Conservation (phyloP, 2,113 vertebrate genomes). For the Salvator merianae region DNA sequence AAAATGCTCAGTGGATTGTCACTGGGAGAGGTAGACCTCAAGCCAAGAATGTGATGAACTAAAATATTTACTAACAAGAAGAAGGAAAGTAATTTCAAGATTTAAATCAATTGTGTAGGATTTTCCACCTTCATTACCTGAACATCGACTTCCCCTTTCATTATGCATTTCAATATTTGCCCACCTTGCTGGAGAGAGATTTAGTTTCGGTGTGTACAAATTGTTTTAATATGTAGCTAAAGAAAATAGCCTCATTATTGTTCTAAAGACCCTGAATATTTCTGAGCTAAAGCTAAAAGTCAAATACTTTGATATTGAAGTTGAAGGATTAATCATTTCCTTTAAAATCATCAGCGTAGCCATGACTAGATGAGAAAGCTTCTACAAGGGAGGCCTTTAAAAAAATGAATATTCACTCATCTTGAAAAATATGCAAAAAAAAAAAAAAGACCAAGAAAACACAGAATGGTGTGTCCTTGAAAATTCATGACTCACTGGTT, state of each 20-base stretch:
- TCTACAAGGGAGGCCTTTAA: constrained; percentile 17
- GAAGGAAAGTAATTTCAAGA: constrained; percentile 69
- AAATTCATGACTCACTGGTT: too few relatives aligned
- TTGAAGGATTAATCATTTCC: constrained; percentile 66
- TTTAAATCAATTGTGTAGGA: constrained; percentile 63
- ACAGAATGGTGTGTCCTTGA: too few relatives aligned
- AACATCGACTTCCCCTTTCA: constrained; percentile 60
- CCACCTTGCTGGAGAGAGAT: constrained; percentile 72
- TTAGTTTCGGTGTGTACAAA: constrained; percentile 71
- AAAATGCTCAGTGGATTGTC: too few relatives aligned
- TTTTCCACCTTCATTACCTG: constrained; percentile 19
- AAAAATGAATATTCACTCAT: too few relatives aligned
- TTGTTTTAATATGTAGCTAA: constrained; percentile 76
- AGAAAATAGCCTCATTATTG: constrained; percentile 74
- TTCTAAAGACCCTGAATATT: constrained; percentile 75
- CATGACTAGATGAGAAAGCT: constrained; percentile 22
- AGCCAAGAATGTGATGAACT: constrained; percentile 36
- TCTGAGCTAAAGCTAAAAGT: constrained; percentile 69
- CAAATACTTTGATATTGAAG: constrained; percentile 50
- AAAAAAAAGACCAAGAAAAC: too few relatives aligned
- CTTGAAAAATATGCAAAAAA: too few relatives aligned
- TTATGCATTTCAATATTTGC: constrained; percentile 79
- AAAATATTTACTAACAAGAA: constrained; percentile 74
- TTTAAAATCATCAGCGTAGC: constrained; percentile 68
- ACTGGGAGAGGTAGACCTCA: constrained; percentile 22